Evolutionary conservation across 2,888 invertebrate species (phyloP), one percentile per base, ranked within the genome.

Genomic region (Drosophila falleni): DNA sequence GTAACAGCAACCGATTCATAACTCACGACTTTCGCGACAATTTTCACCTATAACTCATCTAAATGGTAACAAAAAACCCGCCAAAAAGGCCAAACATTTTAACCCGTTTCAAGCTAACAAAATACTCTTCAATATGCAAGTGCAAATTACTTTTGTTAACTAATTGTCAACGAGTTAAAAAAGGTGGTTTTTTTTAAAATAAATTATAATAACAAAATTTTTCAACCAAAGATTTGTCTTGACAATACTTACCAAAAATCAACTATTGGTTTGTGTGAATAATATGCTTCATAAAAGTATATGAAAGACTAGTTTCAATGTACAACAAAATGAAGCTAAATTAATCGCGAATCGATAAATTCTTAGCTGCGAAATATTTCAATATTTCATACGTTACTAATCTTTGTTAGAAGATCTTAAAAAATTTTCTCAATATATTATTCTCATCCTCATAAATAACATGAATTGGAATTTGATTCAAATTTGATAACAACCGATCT

Each of bases 21-120:
- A 86, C 83, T 85, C 88, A 85, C 86, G 80, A 86, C 85, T 85
- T 85, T 88, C 82, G 85, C 86, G 88, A 86, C 85, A 85, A 88
- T 85, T 85, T 85, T 85, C 88, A 88, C 88, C 88, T 73, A 85
- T 88, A 85, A 80, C 75, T 85, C 86, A 85, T 86, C 82, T 71
- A 78, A 85, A 86, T 76, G 83, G 80, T 86, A 86, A 78, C 88
- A 70, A 71, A 78, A 83, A 79, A 62, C 49, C 63, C 77, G 64
- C 49, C 61, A 63, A 78, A 78, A 72, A 66, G 47, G 33, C 69
- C 44, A 64, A 50, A 67, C 31, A 29, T 19, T 39, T 23, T 66
- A 80, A 84, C 81, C 61, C 44, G 87, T 84, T 84, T 55, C 39
- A 29, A 16, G 54, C 41, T 33, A 29, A 29, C 65, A 37, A 51